A percentile compares a stretch with the other conserved stretches of the same genome.
Conservation (phyloP, 1,140 invertebrate species). For the Delia radicum region DNA sequence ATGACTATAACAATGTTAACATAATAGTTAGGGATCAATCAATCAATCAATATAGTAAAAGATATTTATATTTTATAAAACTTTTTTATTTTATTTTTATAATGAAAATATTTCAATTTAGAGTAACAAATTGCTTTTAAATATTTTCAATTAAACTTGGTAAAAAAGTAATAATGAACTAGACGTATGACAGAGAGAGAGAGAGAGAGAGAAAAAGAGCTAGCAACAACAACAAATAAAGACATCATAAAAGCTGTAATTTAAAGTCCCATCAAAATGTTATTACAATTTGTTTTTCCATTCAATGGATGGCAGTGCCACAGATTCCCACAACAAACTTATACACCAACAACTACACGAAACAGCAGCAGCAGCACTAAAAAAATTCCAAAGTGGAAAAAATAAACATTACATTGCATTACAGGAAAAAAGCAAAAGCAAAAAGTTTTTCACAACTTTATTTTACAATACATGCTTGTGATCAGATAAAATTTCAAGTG, state of each 20-base stretch:
- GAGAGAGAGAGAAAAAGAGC: neutral
- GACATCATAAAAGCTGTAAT: constrained; percentile 18
- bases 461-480: constrained; percentile 17
- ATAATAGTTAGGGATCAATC: no score
- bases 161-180: neutral
- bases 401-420: constrained; percentile 1
- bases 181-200: neutral
- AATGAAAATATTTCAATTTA: constrained; percentile 18
- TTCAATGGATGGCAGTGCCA: neutral
- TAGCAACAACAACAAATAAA: neutral
- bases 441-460: constrained; percentile 15
- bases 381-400: neutral
- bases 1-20: no score
- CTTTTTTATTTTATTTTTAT: no score
- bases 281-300: neutral
- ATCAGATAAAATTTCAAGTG: constrained; percentile 23
- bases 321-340: neutral
- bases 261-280: constrained; percentile 16
- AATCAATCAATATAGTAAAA: no score
- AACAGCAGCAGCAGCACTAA: neutral
- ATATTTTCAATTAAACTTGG: constrained; percentile 21
- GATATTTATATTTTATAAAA: no score
- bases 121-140: constrained; percentile 15
- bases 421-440: neutral
- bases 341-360: neutral